Base-by-base conservation (phyloP, 2,888 invertebrate genomes). In the Thumatha senex region DNA sequence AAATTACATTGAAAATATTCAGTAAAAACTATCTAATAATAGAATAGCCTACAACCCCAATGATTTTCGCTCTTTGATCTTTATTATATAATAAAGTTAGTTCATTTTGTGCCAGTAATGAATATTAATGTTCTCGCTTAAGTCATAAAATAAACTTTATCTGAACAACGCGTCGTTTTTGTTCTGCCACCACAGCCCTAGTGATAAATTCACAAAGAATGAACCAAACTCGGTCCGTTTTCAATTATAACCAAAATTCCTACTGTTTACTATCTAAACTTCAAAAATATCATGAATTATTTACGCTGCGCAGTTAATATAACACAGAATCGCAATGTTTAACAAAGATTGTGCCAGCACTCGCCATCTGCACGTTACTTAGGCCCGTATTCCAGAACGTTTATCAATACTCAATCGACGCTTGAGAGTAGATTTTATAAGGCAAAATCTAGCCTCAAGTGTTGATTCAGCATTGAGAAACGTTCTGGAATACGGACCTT, bases 111-210 rank as follows among this genome's bases (percentile, higher is more conserved):
- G 68, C 74, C 80, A 71, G 82, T 89, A 89, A 89, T 89, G 90
- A 89, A 89, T 89, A 89, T 89, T 89, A 90, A 90, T 89, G 89
- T 78, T 83, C 83, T 84, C 80, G 84, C 80, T 86, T 84, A 85
- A 86, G 84, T 84, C 85, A 89, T 89, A 89, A 90, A 89, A 88
- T 89, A 86, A 89, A 89, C 84, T 89, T 89, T 87, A 87, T 86
- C 86, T 77, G 80, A 78, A 79, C 81, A 84, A 82, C 77, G 85
- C 85, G 82, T 84, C 83, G 77, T 78, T 78, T 78, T 76, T 59
- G 59, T 72, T 71, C 74, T 69, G 72, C 74, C 73, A 79, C 80
- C 76, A 74, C 74, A 72, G 76, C 74, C 73, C 72, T 70, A 75
- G 84, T 83, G 84, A 87, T 89, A 86, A 86, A 85, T 86, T 82